Evolutionary conservation across 2,113 vertebrate species (phyloP), one percentile per base, ranked within the genome.

Genomic region (Regulus satrapa): DNA sequence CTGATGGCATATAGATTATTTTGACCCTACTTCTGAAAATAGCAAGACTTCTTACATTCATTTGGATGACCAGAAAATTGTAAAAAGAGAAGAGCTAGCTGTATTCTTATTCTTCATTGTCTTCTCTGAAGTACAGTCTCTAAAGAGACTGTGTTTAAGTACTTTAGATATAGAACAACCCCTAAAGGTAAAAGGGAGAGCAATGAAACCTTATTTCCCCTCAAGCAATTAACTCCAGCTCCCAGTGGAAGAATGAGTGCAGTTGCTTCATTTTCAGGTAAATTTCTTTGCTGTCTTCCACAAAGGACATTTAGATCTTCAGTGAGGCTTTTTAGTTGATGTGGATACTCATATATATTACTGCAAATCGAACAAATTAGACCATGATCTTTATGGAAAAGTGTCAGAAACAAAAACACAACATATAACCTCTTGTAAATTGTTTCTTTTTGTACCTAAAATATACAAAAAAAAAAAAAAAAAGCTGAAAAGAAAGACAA

Each of bases 291-390:
- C 18, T 29, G 5, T 54, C 8, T 29, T 78, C 14, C 13, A 29
- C 17, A 52, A 54, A 52, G 26, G 4, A 16, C 2, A 20, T 49
- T 59, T 40, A 72, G 25, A 9, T 68, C 19, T 16, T 54, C 29
- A 79, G 6, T 31, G 8, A 84, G 11, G 55, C 45, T 15, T 2
- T 63, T 82, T 79, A 32, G 17, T 23, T 76, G 8, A 52, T 0
- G 0, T 43, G 10, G 2, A 2, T 87, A 36, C 15, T 56, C 2
- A 0, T 48, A 31, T 10, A 43, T 12, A 43, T 69, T 64, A 43
- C 8, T 52, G 21, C 8, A 62, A 61, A 52, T 18, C 24, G 6
- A 51, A 59, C 4, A 5, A n/a, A 80, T 34, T 72, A n/a, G 9
- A 56, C 4, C 8, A 62, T 49, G 10, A 66, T 25, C 26, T 55